Evolutionary conservation across 2,888 invertebrate species (phyloP).

Genomic region (Leucania comma): DNA sequence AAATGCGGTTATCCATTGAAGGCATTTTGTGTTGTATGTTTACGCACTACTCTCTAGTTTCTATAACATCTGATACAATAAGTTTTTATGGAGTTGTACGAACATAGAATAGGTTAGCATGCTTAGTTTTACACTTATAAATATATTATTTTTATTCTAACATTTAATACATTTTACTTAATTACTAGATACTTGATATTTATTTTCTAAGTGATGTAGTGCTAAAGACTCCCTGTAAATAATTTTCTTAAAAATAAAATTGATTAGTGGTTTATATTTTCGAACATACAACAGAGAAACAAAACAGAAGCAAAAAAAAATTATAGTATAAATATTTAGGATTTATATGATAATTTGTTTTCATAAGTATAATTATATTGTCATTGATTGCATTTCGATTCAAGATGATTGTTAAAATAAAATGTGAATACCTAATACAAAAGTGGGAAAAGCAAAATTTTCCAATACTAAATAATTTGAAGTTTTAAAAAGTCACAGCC

Average conservation of each 20-base stretch:
- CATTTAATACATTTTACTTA: slow-evolving; percentile 59
- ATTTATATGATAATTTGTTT: slow-evolving; percentile 47
- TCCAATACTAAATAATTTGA: neutral
- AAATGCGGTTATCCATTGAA: slow-evolving; percentile 71
- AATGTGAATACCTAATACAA: neutral
- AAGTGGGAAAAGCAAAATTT: slow-evolving; percentile 19
- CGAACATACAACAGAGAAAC: slow-evolving; percentile 25
- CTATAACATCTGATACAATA: slow-evolving; percentile 58
- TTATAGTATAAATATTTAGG: slow-evolving; percentile 14
- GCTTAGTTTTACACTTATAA: slow-evolving; percentile 53
- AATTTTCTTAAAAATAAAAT: slow-evolving; percentile 45
- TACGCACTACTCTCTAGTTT: slow-evolving; percentile 71
- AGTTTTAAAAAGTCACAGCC: slow-evolving; percentile 52
- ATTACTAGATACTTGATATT: slow-evolving; percentile 38
- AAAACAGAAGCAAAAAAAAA: slow-evolving; percentile 41
- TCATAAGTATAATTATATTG: slow-evolving; percentile 79
- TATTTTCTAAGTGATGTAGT: slow-evolving; percentile 48
- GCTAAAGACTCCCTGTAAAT: slow-evolving; percentile 63
- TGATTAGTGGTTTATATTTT: slow-evolving; percentile 21
- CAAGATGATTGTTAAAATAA: slow-evolving; percentile 34
- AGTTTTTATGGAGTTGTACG: slow-evolving; percentile 44
- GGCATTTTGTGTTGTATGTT: slow-evolving; percentile 70
- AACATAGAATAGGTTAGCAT: slow-evolving; percentile 50
- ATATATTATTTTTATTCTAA: slow-evolving; percentile 56
- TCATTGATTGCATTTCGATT: slow-evolving; percentile 75